Percentiles rank a stretch among this genome's conserved stretches.
Evolutionary conservation across 1,140 invertebrate species (phyloP).

Genomic region (Tribolium madens): DNA sequence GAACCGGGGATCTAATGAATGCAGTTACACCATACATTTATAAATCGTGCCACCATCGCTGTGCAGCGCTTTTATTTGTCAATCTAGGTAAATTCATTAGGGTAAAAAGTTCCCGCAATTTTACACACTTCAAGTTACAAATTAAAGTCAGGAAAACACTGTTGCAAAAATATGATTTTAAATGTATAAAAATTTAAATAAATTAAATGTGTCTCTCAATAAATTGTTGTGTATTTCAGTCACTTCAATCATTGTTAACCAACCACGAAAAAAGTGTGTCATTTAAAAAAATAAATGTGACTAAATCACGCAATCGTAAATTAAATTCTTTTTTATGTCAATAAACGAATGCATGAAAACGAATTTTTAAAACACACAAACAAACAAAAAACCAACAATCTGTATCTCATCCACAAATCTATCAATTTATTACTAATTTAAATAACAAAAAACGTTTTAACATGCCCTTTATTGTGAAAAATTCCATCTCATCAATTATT

Average conservation of each 20-base stretch:
- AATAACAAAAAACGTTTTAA: too few relatives aligned
- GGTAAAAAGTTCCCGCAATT: not conserved
- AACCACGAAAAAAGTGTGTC: not conserved
- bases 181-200: too few relatives aligned
- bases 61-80: constrained; percentile 5
- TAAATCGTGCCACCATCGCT: constrained; percentile 41
- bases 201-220: too few relatives aligned
- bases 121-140: not conserved
- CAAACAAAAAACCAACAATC: too few relatives aligned
- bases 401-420: not conserved
- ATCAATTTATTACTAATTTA: not conserved
- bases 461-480: too few relatives aligned
- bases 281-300: not conserved
- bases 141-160: too few relatives aligned
- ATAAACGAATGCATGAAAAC: not conserved
- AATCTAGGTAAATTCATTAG: not conserved
- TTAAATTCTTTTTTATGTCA: not conserved
- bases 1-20: constrained; percentile 47
- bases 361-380: not conserved
- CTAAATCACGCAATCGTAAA: not conserved
- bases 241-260: too few relatives aligned
- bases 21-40: constrained; percentile 49
- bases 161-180: too few relatives aligned
- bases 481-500: too few relatives aligned
- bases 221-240: too few relatives aligned